phyloP scores from a whole-genome alignment of 2,888 invertebrate species.

The Rotaria socialis region DNA sequence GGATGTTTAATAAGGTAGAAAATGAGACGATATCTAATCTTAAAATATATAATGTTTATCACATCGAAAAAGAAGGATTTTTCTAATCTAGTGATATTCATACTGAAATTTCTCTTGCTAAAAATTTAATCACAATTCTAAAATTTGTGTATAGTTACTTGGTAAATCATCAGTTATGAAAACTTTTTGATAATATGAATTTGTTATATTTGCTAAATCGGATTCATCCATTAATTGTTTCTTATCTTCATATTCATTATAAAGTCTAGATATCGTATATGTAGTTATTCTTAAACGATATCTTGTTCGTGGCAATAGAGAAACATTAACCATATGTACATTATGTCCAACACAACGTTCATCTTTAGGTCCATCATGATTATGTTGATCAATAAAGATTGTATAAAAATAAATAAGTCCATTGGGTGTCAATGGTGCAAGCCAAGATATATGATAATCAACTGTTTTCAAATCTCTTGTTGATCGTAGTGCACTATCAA shows the following conservation, averaged over 20 bases:
- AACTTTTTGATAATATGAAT: not conserved
- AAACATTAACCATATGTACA: not conserved
- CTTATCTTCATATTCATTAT: not conserved
- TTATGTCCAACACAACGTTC: not conserved
- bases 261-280: not conserved
- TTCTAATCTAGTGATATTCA: too few relatives aligned
- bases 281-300: conserved; percentile 11
- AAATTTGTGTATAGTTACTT: not conserved
- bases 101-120: too few relatives aligned
- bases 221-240: not conserved
- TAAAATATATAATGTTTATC: too few relatives aligned
- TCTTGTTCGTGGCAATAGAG: not conserved
- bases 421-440: not conserved
- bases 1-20: too few relatives aligned
- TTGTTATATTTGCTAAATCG: not conserved
- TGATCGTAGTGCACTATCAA: not conserved
- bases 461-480: not conserved
- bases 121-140: not conserved
- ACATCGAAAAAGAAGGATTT: too few relatives aligned
- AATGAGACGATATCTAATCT: too few relatives aligned
- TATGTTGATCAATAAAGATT: not conserved
- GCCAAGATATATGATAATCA: not conserved
- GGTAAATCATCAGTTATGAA: conserved; percentile 10
- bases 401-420: conserved; percentile 32
- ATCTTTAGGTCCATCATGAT: not conserved